A percentile compares a stretch with the other conserved stretches of the same genome.
These are phyloP conservation scores for Argya squamiceps DNA, from an alignment of 2,797 vertebrate genomes.

Conservation along the genomic window DNA sequence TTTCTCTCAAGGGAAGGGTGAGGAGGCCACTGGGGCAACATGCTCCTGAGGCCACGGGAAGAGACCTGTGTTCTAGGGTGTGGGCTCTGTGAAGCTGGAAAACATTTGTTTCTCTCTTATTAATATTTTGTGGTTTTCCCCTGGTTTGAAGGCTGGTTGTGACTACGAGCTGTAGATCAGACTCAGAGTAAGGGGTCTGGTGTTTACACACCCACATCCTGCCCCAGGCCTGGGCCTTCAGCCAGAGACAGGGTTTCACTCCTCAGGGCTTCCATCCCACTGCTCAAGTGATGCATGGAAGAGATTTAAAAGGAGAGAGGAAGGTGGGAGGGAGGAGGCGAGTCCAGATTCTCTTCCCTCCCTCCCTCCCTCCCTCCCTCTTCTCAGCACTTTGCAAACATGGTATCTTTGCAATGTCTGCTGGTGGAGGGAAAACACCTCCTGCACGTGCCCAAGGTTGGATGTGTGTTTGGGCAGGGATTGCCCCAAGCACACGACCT, in stretches of 20 bases:
- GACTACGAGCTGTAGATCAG: neutral
- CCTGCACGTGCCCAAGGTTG: neutral
- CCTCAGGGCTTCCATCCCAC: neutral
- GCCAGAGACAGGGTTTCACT: neutral
- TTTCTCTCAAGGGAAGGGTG: neutral
- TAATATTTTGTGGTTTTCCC: neutral
- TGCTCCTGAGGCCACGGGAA: neutral
- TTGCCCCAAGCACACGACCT: neutral
- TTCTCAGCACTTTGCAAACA: neutral
- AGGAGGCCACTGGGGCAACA: neutral
- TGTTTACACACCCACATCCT: neutral
- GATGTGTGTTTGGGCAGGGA: neutral
- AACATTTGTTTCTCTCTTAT: neutral
- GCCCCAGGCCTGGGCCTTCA: neutral
- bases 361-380: neutral
- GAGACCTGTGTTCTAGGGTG: neutral
- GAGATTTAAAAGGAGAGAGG: slow-evolving; percentile 9
- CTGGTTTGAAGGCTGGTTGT: neutral
- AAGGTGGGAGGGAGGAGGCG: neutral
- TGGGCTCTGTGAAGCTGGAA: neutral
- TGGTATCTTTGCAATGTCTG: neutral
- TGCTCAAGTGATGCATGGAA: neutral
- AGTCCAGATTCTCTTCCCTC: neutral
- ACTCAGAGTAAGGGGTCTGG: neutral
- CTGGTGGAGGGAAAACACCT: neutral